A percentile compares a stretch with the other conserved stretches of the same genome.
These are phyloP conservation scores for Theocolax elegans DNA, from an alignment of 1,140 invertebrate species.

Conservation along the genomic window DNA sequence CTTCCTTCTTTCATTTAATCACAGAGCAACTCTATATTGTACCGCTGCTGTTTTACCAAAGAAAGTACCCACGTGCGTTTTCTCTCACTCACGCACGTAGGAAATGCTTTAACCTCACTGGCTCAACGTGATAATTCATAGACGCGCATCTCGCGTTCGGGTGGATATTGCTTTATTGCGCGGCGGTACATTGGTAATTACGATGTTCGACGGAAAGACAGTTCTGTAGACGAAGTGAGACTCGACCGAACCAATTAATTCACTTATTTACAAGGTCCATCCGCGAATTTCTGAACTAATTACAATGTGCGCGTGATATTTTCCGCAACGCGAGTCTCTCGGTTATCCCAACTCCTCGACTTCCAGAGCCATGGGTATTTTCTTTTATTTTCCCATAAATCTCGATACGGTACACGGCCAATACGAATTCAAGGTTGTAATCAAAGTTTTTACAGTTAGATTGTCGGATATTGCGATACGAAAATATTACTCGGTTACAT, in stretches of 20 bases:
- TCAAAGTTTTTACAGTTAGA: not conserved
- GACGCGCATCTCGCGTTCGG: not conserved
- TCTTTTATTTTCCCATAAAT: not conserved
- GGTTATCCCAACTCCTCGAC: too few relatives aligned
- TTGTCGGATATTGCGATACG: not conserved
- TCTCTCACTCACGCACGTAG: too few relatives aligned
- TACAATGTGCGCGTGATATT: not conserved
- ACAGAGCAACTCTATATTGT: not conserved
- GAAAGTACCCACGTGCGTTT: too few relatives aligned
- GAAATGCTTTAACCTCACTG: not conserved
- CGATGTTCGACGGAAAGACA: not conserved
- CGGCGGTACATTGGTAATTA: not conserved
- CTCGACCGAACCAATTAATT: not conserved
- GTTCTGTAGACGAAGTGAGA: not conserved
- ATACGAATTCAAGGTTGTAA: not conserved
- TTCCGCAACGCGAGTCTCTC: not conserved
- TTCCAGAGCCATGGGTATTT: not conserved
- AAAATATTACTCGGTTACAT: not conserved
- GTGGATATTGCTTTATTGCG: not conserved
- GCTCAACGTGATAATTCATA: not conserved
- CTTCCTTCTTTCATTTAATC: not conserved
- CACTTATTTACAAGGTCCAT: not conserved
- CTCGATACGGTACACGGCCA: not conserved
- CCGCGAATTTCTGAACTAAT: not conserved
- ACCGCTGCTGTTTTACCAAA: not conserved